A percentile compares a stretch with the other conserved stretches of the same genome.
These are phyloP conservation scores for Myzus persicae DNA, from an alignment of 1,140 invertebrate species.

Conservation along the genomic window DNA sequence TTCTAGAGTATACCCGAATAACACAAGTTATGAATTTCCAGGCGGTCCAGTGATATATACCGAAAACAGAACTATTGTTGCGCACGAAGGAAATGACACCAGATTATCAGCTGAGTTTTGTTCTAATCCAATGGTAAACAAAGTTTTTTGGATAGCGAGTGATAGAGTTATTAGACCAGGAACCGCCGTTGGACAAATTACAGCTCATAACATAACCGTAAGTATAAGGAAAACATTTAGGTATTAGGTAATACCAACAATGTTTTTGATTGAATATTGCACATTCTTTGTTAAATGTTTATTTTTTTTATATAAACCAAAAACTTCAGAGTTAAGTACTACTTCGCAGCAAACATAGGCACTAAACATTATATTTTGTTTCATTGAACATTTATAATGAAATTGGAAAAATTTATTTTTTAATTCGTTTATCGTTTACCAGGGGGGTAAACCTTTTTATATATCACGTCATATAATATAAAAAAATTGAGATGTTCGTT, in stretches of 20 bases:
- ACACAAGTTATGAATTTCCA: slow-evolving; percentile 63
- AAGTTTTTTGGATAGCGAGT: slow-evolving; percentile 68
- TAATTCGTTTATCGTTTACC: not conserved
- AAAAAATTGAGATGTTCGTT: not conserved
- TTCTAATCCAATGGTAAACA: slow-evolving; percentile 68
- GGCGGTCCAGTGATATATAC: slow-evolving; percentile 70
- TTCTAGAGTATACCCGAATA: not conserved
- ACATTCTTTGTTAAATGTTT: not conserved
- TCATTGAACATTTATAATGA: not conserved
- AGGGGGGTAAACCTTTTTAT: no score
- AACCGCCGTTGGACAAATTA: slow-evolving; percentile 66
- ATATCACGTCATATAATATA: not conserved
- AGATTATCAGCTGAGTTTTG: slow-evolving; percentile 70
- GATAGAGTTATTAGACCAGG: slow-evolving; percentile 68
- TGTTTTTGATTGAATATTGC: not conserved
- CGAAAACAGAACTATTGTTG: slow-evolving; percentile 67
- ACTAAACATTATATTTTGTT: not conserved
- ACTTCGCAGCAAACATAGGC: not conserved
- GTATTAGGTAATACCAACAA: no score
- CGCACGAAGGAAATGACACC: slow-evolving; percentile 68
- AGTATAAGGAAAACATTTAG: slow-evolving; percentile 59
- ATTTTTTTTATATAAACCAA: not conserved
- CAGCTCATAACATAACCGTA: slow-evolving; percentile 69
- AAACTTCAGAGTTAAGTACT: not conserved
- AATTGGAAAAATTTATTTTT: no score